Evolutionary conservation across 2,113 vertebrate species (phyloP), one percentile per base, ranked within the genome.

Genomic region (Syngnathoides biaculeatus): DNA sequence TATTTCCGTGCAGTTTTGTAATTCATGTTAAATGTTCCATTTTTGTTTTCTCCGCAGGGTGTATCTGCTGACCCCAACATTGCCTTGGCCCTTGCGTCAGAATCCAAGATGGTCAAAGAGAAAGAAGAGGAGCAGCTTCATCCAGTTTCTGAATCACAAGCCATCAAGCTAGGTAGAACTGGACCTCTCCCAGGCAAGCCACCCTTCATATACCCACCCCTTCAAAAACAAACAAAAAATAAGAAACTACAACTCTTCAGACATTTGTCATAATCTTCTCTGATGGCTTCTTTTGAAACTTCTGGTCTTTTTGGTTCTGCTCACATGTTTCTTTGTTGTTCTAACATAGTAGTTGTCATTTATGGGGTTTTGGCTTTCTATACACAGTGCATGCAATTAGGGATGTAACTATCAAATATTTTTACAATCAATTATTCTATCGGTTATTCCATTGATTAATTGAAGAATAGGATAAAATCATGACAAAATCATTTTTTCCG

Each of bases 131-230:
- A 92, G 9, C 40, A 79, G 0, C 67, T 75, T 2, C 59, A 58
- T 15, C 75, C 59, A 9, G 65, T 47, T 61, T 59, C 64, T 17
- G 68, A 82, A 0, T 68, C 84, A 0, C 92, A 91, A 1, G 93
- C 90, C 88, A 94, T 98, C 91, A 90, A 93, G 92, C 96, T 98
- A 96, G 96, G 95, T 94, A 95, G 95, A 94, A 76, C 91, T 71
- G 93, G 91, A 90, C 83, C 88, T 38, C 87, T 87, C 64, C 79
- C 95, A 98, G 95, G 95, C 95, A 98, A 98, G 95, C 93, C 91
- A 90, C 89, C 91, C 89, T 91, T 88, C 90, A 93, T 90, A 90
- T 89, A 87, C 92, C 92, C 85, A 81, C 89, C 39, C 75, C 78
- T 19, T 62, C 13, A 42, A 22, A 30, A 45, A 61, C n/a, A 0